Conservation (phyloP, 2,888 invertebrate species). For the Scaptodrosophila latifasciaeformis region DNA sequence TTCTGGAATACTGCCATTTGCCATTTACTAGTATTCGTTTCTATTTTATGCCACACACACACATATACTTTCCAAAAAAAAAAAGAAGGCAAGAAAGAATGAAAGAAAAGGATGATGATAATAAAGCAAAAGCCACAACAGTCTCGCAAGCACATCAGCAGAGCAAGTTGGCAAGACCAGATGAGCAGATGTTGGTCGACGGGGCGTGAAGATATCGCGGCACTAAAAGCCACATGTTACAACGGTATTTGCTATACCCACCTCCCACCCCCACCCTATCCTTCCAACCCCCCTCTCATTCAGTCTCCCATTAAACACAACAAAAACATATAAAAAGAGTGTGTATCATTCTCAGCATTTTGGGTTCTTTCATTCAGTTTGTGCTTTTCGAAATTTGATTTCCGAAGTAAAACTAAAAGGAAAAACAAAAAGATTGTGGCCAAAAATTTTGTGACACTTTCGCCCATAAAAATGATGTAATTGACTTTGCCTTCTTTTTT, state of each 20-base stretch:
- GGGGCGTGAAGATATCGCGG: constrained; percentile 39
- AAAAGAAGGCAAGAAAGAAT: constrained; percentile 36
- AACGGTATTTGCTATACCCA: neutral
- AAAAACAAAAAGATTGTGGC: too few relatives aligned
- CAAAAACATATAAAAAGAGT: too few relatives aligned
- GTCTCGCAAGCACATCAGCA: constrained; percentile 36
- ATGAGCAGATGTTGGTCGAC: constrained; percentile 10
- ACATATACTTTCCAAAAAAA: constrained; percentile 1
- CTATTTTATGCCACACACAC: constrained; percentile 12
- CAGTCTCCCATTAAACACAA: neutral
- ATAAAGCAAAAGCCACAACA: constrained; percentile 23
- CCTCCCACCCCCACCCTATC: neutral
- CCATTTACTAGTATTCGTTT: too few relatives aligned
- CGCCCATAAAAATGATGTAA: too few relatives aligned
- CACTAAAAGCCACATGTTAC: constrained; percentile 58
- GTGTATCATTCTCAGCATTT: too few relatives aligned
- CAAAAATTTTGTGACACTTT: too few relatives aligned
- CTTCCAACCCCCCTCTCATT: neutral
- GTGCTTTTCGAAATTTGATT: too few relatives aligned
- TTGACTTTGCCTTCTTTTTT: too few relatives aligned
- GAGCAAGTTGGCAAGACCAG: neutral
- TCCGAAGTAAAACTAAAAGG: too few relatives aligned
- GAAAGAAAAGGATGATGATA: constrained; percentile 15
- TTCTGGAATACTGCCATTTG: too few relatives aligned
- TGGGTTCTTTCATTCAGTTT: too few relatives aligned